Evolutionary conservation across 2,888 invertebrate species (phyloP).

Genomic region (Andrena fulva): DNA sequence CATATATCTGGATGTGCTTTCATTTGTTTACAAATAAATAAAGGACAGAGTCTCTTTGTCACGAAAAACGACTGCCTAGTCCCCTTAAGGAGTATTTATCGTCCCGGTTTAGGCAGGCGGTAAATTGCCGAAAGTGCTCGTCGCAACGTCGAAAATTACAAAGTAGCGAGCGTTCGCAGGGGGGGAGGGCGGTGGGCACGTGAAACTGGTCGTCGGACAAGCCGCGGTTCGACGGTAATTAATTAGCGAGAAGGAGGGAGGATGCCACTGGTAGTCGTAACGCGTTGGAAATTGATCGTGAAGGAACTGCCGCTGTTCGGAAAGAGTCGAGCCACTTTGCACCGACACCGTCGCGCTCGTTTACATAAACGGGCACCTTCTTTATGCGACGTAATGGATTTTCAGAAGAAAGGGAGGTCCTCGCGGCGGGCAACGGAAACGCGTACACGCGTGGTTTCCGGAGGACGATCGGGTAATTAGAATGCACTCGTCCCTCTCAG

Average conservation of each 20-base stretch:
- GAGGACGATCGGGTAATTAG: constrained; percentile 31
- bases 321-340: constrained; percentile 18
- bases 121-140: constrained; percentile 33
- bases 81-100: constrained; percentile 29
- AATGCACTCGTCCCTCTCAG: constrained; percentile 39
- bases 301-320: constrained; percentile 8
- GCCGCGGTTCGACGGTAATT: constrained; percentile 15
- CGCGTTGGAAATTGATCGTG: constrained; percentile 25
- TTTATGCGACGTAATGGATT: not conserved
- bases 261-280: not conserved
- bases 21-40: too few relatives aligned
- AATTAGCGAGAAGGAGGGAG: constrained; percentile 21
- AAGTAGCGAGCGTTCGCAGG: constrained; percentile 11
- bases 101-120: constrained; percentile 7
- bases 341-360: not conserved
- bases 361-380: not conserved
- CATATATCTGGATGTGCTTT: too few relatives aligned
- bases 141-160: constrained; percentile 47
- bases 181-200: not conserved
- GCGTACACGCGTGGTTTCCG: constrained; percentile 34
- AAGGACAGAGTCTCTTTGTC: too few relatives aligned
- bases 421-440: constrained; percentile 9
- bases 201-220: not conserved
- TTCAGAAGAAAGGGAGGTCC: not conserved
- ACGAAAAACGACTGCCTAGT: too few relatives aligned